phyloP scores from a whole-genome alignment of 2,888 invertebrate genomes.

The Caradrina kadenii region DNA sequence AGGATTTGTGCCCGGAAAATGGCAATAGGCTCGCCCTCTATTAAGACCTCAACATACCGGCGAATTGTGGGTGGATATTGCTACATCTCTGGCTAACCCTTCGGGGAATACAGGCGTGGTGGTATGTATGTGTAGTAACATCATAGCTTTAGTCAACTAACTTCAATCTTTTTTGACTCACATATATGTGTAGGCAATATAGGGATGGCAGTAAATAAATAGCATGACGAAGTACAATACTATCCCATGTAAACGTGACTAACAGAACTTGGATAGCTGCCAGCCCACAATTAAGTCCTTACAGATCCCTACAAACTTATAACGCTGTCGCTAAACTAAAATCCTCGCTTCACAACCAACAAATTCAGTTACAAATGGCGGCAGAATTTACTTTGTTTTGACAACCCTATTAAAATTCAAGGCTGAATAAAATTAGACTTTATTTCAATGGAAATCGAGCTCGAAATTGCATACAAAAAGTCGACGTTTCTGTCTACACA shows the following conservation, averaged over 20 bases:
- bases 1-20: too few relatives aligned
- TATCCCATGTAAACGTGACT: constrained; percentile 55
- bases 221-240: constrained; percentile 48
- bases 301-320: constrained; percentile 47
- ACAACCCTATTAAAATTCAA: constrained; percentile 29
- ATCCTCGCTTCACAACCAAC: constrained; percentile 27
- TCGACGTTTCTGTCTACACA: background rate
- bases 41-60: too few relatives aligned
- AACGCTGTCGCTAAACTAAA: constrained; percentile 42
- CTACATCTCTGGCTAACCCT: too few relatives aligned
- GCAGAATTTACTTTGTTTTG: constrained; percentile 43
- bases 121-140: too few relatives aligned
- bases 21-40: too few relatives aligned
- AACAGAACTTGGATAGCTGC: constrained; percentile 48
- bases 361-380: constrained; percentile 10
- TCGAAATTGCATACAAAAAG: constrained; percentile 13
- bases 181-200: constrained; percentile 10
- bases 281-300: constrained; percentile 51
- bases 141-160: background rate
- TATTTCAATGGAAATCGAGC: fast-evolving
- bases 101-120: too few relatives aligned
- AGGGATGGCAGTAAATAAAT: constrained; percentile 39
- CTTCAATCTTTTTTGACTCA: constrained; percentile 32
- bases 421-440: background rate
- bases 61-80: too few relatives aligned